phyloP scores from a whole-genome alignment of 2,113 vertebrate species.

The Tauraco erythrolophus region DNA sequence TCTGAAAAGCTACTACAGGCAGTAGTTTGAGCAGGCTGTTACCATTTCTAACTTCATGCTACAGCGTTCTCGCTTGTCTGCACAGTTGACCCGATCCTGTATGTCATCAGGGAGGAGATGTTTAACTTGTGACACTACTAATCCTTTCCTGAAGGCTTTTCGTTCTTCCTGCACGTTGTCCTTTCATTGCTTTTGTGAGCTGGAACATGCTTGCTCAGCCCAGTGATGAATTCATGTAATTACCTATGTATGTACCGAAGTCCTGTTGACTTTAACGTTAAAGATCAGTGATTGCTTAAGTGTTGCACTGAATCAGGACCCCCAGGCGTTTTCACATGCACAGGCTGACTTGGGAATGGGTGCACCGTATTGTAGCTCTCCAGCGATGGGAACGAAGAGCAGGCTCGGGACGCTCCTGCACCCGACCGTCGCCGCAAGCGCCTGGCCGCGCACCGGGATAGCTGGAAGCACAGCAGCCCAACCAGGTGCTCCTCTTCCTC shows the following conservation, averaged over 20 bases:
- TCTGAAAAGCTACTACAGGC: not conserved
- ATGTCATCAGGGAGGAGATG: constrained; percentile 70
- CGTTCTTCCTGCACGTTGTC: constrained; percentile 57
- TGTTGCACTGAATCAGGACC: constrained; percentile 48
- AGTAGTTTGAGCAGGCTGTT: not conserved
- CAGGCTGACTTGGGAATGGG: not conserved
- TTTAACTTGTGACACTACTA: constrained; percentile 68
- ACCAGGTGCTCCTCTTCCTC: accelerated
- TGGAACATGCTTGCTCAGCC: constrained; percentile 62
- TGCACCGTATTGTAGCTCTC: not conserved
- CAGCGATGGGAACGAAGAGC: not conserved
- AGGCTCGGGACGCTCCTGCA: not conserved
- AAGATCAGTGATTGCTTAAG: constrained; percentile 49
- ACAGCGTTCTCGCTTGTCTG: constrained; percentile 22
- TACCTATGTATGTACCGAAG: constrained; percentile 3
- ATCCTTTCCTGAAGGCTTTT: constrained; percentile 71
- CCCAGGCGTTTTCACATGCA: constrained; percentile 2
- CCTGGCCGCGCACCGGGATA: not conserved
- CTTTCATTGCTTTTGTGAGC: constrained; percentile 62
- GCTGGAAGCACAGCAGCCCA: not conserved
- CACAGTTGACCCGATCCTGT: constrained; percentile 57
- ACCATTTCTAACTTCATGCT: constrained; percentile 5
- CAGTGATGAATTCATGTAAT: constrained; percentile 43
- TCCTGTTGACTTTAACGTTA: constrained; percentile 54
- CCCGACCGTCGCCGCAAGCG: accelerated